Conservation (phyloP, 2,113 vertebrate species). For the Onychostruthus taczanowskii region DNA sequence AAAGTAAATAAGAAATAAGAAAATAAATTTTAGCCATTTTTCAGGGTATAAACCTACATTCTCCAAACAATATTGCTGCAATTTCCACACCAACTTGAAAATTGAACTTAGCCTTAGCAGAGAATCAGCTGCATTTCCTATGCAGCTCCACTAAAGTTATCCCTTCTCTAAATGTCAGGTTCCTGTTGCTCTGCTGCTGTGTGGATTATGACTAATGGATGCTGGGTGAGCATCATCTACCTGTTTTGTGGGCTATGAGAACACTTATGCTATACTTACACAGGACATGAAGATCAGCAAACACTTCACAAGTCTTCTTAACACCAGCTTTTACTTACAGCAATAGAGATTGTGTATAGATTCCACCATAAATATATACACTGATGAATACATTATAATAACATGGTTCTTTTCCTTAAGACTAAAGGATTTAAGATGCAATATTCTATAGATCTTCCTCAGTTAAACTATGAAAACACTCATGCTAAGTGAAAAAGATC, state of each 20-base stretch:
- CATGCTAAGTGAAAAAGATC: not conserved
- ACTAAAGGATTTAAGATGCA: not conserved
- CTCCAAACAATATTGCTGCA: not conserved
- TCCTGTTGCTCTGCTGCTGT: not conserved
- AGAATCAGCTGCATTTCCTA: not conserved
- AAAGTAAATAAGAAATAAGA: not conserved
- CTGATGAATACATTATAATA: not conserved
- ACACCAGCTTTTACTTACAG: not conserved
- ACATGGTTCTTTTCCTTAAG: not conserved
- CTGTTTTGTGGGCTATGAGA: not conserved
- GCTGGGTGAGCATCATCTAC: not conserved
- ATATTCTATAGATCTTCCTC: not conserved
- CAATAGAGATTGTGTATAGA: not conserved
- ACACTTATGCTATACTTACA: not conserved
- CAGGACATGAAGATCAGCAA: not conserved
- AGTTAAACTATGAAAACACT: not conserved
- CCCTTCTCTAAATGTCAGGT: not conserved
- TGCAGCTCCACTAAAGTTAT: not conserved
- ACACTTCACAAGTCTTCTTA: not conserved
- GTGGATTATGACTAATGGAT: not conserved
- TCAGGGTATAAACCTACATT: not conserved
- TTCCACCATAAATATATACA: not conserved
- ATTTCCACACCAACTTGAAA: not conserved
- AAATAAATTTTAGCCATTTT: not conserved
- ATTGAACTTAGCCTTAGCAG: not conserved